These are phyloP conservation scores for Fukomys damarensis DNA, from an alignment of 2,113 vertebrate species.

Conservation along the genomic window DNA sequence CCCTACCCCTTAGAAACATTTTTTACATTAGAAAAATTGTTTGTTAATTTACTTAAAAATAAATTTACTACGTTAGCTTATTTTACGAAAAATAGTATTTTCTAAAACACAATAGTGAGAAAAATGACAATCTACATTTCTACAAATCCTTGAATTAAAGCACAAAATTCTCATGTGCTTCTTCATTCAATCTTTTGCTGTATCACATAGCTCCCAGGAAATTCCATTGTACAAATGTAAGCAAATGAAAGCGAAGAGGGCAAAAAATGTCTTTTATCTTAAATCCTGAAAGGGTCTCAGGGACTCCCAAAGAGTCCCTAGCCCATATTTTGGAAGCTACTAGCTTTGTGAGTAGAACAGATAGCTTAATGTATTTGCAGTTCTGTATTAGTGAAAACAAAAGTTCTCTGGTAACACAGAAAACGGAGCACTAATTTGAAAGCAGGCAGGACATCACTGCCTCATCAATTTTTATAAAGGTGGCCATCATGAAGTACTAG, in stretches of 20 bases:
- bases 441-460: neutral
- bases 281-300: neutral
- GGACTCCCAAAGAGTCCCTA: neutral
- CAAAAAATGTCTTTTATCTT: neutral
- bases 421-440: neutral
- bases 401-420: neutral
- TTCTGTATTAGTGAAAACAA: too few relatives aligned
- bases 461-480: neutral
- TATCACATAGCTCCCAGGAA: neutral
- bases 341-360: neutral
- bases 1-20: too few relatives aligned
- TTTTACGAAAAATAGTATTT: slow-evolving; percentile 33
- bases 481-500: neutral
- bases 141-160: neutral
- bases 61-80: neutral
- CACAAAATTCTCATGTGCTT: neutral
- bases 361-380: too few relatives aligned
- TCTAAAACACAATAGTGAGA: neutral
- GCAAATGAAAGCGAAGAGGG: neutral
- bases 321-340: neutral
- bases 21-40: neutral
- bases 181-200: neutral
- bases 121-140: neutral
- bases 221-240: neutral
- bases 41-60: neutral